phyloP scores from a whole-genome alignment of 23 tunicate genomes.

The Halocynthia roretzi region DNA sequence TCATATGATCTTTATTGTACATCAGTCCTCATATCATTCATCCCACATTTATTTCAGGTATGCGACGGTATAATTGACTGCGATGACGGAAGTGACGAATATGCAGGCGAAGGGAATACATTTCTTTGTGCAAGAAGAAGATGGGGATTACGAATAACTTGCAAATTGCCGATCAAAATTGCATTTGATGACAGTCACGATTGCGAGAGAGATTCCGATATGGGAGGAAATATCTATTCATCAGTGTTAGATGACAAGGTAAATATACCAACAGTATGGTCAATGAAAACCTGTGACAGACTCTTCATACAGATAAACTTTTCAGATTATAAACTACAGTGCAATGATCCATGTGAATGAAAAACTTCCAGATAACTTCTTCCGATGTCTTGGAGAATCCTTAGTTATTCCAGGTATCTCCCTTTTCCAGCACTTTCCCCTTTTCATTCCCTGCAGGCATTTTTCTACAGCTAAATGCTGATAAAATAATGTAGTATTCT shows the following conservation, averaged over 20 bases:
- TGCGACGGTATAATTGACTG: slow-evolving; percentile 37
- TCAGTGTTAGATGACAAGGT: too few relatives aligned
- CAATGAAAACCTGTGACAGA: too few relatives aligned
- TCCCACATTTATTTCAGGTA: neutral
- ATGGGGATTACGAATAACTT: slow-evolving; percentile 18
- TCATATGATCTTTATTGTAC: neutral
- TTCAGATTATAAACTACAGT: too few relatives aligned
- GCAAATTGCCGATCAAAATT: slow-evolving; percentile 16
- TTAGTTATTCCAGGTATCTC: slow-evolving; percentile 15
- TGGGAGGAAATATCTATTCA: neutral
- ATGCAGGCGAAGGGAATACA: neutral
- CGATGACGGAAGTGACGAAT: slow-evolving; percentile 33
- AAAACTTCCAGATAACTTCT: neutral
- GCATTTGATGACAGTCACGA: slow-evolving; percentile 18
- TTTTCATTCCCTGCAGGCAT: neutral
- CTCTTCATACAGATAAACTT: too few relatives aligned
- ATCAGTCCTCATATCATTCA: neutral
- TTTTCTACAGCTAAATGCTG: neutral
- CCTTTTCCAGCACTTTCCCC: neutral
- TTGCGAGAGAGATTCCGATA: slow-evolving; percentile 29
- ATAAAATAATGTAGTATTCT: too few relatives aligned
- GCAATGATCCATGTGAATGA: neutral
- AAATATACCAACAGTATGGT: too few relatives aligned
- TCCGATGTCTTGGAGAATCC: slow-evolving; percentile 11
- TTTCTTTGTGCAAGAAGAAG: slow-evolving; percentile 21